phyloP scores from a whole-genome alignment of 2,888 invertebrate species.

The Onthophagus sagittarius region DNA sequence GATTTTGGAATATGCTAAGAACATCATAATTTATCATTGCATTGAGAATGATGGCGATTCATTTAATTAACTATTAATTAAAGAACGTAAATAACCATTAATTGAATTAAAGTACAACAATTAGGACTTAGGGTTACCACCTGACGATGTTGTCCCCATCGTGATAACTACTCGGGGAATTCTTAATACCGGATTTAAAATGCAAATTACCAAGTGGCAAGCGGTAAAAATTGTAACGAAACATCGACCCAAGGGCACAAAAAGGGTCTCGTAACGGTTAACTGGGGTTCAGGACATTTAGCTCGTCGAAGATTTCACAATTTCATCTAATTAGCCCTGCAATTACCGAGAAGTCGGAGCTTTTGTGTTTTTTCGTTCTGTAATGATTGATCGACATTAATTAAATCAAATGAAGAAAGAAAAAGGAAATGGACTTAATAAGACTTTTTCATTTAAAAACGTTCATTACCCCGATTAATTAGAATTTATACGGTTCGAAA shows the following conservation, averaged over 20 bases:
- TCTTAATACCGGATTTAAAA: background rate
- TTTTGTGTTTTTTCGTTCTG: background rate
- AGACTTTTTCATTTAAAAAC: no score
- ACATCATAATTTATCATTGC: no score
- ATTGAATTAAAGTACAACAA: background rate
- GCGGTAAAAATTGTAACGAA: background rate
- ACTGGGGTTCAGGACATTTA: background rate
- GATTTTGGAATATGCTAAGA: no score
- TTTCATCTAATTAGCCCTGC: background rate
- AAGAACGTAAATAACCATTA: no score
- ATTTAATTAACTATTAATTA: no score
- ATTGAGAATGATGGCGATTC: no score
- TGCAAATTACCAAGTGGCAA: background rate
- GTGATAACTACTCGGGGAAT: background rate
- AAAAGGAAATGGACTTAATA: background rate
- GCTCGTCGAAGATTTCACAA: background rate
- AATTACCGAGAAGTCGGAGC: background rate
- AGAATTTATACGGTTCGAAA: background rate
- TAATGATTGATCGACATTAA: background rate
- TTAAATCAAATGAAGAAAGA: background rate
- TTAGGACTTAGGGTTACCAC: background rate
- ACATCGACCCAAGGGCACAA: background rate
- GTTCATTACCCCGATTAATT: no score
- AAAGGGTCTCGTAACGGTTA: background rate
- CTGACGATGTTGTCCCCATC: background rate